Evolutionary conservation across 1,140 invertebrate genomes (phyloP).

Genomic region (Calliopsis andreniformis): DNA sequence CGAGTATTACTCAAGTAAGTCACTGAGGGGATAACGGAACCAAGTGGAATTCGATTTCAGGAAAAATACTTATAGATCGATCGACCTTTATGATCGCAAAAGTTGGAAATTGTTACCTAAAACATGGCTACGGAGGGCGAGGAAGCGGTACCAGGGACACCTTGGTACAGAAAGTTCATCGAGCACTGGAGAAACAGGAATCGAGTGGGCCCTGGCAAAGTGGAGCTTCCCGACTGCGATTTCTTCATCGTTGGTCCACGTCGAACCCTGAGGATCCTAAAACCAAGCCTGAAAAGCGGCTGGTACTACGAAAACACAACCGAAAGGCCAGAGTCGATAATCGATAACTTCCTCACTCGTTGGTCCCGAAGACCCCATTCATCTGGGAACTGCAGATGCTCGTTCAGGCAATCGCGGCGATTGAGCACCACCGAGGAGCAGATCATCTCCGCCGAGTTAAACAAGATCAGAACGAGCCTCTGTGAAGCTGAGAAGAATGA

Average conservation of each 20-base stretch:
- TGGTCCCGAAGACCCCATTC: slow-evolving; percentile 76
- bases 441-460: slow-evolving; percentile 72
- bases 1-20: neutral
- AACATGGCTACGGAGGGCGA: slow-evolving; percentile 54
- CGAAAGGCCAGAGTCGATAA: slow-evolving; percentile 73
- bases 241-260: slow-evolving; percentile 75
- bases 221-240: slow-evolving; percentile 75
- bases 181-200: slow-evolving; percentile 73
- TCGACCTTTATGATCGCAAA: slow-evolving; percentile 44
- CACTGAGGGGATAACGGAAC: neutral
- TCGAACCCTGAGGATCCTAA: slow-evolving; percentile 72
- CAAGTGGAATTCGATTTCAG: neutral
- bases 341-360: slow-evolving; percentile 77
- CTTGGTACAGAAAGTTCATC: slow-evolving; percentile 74
- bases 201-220: slow-evolving; percentile 70
- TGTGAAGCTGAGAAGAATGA: slow-evolving; percentile 71
- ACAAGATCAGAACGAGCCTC: slow-evolving; percentile 75
- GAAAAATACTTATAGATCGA: neutral
- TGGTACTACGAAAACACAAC: slow-evolving; percentile 71
- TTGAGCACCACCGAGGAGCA: slow-evolving; percentile 69
- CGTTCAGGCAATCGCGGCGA: slow-evolving; percentile 72
- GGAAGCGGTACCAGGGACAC: slow-evolving; percentile 32
- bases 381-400: slow-evolving; percentile 77
- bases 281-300: slow-evolving; percentile 64
- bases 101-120: neutral